Evolutionary conservation across 2,113 vertebrate species (phyloP).

Genomic region (Dasypus novemcinctus): DNA sequence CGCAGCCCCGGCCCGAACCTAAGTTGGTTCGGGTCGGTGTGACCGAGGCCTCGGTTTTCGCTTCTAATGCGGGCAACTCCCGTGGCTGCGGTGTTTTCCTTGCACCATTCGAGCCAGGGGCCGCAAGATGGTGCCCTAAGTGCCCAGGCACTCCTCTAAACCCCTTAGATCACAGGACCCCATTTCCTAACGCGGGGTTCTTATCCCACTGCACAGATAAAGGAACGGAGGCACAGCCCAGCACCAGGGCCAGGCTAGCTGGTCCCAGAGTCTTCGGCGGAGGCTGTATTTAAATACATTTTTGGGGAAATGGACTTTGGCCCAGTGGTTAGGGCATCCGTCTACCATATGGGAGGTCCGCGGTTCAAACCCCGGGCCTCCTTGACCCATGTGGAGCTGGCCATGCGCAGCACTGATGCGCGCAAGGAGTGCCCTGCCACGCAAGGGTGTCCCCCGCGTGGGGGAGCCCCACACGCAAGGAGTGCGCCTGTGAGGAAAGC

Average conservation of each 20-base stretch:
- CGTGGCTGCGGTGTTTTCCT: not conserved
- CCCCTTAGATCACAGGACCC: not conserved
- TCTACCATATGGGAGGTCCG: too few species aligned
- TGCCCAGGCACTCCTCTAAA: not conserved
- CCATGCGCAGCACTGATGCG: too few species aligned
- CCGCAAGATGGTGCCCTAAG: accelerated
- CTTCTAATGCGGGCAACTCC: not conserved
- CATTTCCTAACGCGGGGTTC: too few species aligned
- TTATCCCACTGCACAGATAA: accelerated
- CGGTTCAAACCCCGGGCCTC: too few species aligned
- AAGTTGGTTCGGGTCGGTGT: not conserved
- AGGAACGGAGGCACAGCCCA: accelerated
- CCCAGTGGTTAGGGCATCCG: too few species aligned
- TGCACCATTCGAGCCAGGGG: not conserved
- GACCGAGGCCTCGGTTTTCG: not conserved
- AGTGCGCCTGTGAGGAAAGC: too few species aligned
- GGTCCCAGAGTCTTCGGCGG: not conserved
- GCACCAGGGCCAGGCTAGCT: not conserved
- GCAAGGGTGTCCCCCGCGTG: too few species aligned
- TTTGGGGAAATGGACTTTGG: too few species aligned
- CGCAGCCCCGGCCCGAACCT: not conserved
- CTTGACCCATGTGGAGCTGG: too few species aligned
- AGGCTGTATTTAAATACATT: not conserved
- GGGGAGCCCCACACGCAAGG: too few species aligned
- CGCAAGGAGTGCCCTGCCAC: too few species aligned